Evolutionary conservation across 1,140 invertebrate species (phyloP).

Genomic region (Nasonia giraulti): DNA sequence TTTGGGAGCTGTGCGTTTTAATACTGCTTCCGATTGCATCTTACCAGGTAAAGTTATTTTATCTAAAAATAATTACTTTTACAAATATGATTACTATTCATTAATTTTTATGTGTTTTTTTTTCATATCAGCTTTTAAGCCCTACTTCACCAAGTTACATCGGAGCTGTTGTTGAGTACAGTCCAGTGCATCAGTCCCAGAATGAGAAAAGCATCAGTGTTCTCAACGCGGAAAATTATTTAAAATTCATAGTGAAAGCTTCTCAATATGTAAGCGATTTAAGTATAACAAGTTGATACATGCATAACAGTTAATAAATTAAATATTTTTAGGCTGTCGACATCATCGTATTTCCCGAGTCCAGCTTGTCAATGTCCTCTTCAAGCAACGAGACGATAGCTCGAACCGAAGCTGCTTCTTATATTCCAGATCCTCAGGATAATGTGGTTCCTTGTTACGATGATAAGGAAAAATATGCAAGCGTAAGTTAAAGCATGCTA

Average conservation of each 20-base stretch:
- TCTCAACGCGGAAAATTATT: constrained; percentile 39
- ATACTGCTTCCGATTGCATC: neutral
- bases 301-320: neutral
- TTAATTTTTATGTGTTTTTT: neutral
- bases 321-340: constrained; percentile 77
- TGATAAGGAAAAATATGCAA: neutral
- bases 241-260: constrained; percentile 42
- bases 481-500: neutral
- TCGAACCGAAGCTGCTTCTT: constrained; percentile 64
- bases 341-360: constrained; percentile 90
- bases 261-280: constrained; percentile 29
- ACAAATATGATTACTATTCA: neutral
- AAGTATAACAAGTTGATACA: neutral
- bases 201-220: neutral
- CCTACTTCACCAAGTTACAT: constrained; percentile 23
- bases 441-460: constrained; percentile 54
- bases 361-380: constrained; percentile 73
- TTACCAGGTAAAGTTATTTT: constrained; percentile 14
- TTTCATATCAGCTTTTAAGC: neutral
- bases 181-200: neutral
- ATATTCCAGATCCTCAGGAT: constrained; percentile 59
- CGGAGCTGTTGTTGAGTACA: constrained; percentile 45
- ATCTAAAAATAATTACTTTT: neutral
- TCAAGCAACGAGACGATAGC: constrained; percentile 12
- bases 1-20: constrained; percentile 14